These are phyloP conservation scores for Melinopterus prodromus DNA, from an alignment of 2,888 invertebrate genomes.

Conservation along the genomic window DNA sequence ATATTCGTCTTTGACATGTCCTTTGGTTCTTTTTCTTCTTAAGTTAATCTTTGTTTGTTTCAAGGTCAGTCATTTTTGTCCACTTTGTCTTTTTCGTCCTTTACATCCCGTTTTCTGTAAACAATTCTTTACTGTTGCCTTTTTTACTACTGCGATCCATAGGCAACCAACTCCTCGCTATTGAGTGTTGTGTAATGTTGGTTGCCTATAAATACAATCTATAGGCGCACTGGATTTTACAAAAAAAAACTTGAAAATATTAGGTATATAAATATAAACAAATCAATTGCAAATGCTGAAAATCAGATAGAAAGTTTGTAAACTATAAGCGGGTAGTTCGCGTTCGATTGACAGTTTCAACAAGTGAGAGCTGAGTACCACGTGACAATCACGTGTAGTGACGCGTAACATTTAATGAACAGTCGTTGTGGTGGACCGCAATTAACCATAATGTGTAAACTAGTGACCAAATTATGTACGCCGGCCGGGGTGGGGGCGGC, in stretches of 20 bases:
- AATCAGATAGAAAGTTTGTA: background rate
- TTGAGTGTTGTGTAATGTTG: background rate
- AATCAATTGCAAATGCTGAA: background rate
- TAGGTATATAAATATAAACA: background rate
- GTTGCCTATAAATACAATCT: background rate
- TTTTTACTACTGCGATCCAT: no score
- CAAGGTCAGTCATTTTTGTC: no score
- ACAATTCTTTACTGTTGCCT: no score
- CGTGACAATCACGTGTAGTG: conserved; percentile 59
- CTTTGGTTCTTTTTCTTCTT: no score
- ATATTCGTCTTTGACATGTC: no score
- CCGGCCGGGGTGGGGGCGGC: conserved; percentile 52
- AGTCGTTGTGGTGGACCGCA: conserved; percentile 60
- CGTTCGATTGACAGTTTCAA: background rate
- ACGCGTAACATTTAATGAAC: conserved; percentile 60
- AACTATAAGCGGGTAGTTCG: background rate
- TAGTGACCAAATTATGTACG: conserved; percentile 63
- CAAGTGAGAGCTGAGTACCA: conserved; percentile 39
- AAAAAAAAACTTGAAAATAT: background rate
- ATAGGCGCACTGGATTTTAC: no score
- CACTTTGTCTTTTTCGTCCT: no score
- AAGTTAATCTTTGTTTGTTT: no score
- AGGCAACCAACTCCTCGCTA: background rate
- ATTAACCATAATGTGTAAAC: conserved; percentile 63
- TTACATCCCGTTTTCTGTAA: no score